phyloP scores from a whole-genome alignment of 2,113 vertebrate species.

The Sorex fumeus region DNA sequence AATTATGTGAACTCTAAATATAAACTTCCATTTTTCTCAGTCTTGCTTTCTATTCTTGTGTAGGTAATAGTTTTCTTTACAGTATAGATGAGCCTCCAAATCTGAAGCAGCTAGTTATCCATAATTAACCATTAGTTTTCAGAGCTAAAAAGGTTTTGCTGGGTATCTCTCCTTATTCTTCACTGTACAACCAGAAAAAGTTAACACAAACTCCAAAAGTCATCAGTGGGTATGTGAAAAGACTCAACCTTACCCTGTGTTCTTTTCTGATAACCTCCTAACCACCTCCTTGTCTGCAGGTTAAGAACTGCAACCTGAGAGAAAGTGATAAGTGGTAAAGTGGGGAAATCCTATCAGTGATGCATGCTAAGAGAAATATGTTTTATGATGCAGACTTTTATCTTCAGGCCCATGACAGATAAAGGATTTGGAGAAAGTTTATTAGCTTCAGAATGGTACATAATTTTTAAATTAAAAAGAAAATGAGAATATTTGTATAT shows the following conservation, averaged over 20 bases:
- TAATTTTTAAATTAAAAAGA: conserved; percentile 53
- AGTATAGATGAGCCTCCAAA: background rate
- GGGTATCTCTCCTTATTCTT: conserved; percentile 21
- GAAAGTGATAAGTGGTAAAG: conserved; percentile 19
- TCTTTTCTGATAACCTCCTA: background rate
- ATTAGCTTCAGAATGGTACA: conserved; percentile 60
- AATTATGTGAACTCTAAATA: conserved; percentile 35
- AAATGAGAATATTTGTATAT: background rate
- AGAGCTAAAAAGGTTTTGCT: background rate
- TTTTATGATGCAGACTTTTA: conserved; percentile 64
- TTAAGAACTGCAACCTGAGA: background rate
- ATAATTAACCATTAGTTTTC: conserved; percentile 38
- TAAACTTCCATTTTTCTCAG: conserved; percentile 45
- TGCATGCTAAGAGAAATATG: conserved; percentile 37
- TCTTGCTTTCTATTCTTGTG: conserved; percentile 42
- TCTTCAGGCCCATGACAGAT: conserved; percentile 19
- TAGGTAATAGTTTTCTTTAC: conserved; percentile 34
- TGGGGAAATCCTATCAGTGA: background rate
- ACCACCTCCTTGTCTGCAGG: background rate
- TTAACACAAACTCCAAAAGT: background rate
- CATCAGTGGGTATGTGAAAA: background rate
- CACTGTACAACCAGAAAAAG: conserved; percentile 18
- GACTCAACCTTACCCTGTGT: background rate
- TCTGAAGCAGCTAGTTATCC: conserved; percentile 14
- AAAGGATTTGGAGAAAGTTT: conserved; percentile 43